Conservation (phyloP, 2,113 vertebrate genomes). For the Orthonyx spaldingii region DNA sequence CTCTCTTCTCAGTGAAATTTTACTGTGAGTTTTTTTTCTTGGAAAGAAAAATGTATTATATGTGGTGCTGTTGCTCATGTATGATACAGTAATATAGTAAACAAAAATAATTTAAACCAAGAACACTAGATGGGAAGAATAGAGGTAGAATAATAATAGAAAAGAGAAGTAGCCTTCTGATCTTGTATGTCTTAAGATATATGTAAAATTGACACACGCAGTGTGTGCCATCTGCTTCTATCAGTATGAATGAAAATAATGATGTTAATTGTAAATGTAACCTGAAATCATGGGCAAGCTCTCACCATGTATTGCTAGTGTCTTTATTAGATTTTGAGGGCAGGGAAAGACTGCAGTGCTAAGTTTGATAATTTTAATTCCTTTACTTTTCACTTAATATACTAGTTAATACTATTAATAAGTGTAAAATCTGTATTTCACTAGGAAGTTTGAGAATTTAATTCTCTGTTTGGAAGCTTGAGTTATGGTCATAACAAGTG, state of each 20-base stretch:
- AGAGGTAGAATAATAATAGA: not conserved
- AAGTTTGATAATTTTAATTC: not conserved
- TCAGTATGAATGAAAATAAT: not conserved
- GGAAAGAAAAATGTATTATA: not conserved
- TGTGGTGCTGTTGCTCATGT: not conserved
- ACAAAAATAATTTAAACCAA: not conserved
- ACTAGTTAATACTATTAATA: not conserved
- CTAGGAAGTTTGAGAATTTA: not conserved
- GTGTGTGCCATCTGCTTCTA: not conserved
- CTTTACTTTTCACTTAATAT: not conserved
- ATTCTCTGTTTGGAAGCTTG: not conserved
- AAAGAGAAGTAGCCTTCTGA: not conserved
- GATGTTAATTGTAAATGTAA: not conserved
- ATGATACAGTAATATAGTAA: not conserved
- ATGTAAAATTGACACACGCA: not conserved
- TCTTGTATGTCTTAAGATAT: not conserved
- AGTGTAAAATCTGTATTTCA: not conserved
- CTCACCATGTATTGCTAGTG: not conserved
- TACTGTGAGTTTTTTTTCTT: not conserved
- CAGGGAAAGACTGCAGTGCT: not conserved
- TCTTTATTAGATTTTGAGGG: not conserved
- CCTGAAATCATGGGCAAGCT: not conserved
- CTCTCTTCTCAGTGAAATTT: not conserved
- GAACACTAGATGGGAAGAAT: not conserved
- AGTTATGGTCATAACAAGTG: not conserved